Percentiles rank a stretch among this genome's conserved stretches.
Conservation (phyloP, 1,140 invertebrate genomes). For the Xylocopa sonorina region DNA sequence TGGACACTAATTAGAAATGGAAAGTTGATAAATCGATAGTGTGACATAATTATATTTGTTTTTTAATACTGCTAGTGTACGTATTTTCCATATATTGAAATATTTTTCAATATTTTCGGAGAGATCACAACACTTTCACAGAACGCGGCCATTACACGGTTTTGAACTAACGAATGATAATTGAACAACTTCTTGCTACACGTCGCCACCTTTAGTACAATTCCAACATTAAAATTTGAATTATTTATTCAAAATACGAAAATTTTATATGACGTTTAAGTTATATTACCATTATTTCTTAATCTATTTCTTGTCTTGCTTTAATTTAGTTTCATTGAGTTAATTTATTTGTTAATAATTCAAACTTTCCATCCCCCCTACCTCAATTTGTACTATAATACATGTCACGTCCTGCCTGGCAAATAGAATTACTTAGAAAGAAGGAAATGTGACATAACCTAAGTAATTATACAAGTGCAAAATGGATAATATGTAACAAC, state of each 20-base stretch:
- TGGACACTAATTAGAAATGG: no score
- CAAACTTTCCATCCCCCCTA: not conserved
- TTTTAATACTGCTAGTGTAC: not conserved
- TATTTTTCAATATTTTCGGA: not conserved
- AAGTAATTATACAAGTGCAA: not conserved
- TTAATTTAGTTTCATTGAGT: not conserved
- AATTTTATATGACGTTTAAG: not conserved
- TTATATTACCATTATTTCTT: not conserved
- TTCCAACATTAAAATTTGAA: not conserved
- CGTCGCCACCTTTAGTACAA: not conserved
- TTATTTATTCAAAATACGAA: not conserved
- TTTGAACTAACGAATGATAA: not conserved
- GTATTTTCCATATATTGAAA: not conserved
- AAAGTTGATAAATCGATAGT: not conserved
- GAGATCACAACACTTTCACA: no score
- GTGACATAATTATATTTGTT: not conserved
- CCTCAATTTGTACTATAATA: not conserved
- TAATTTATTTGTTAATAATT: not conserved
- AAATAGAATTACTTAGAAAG: not conserved
- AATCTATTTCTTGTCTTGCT: not conserved
- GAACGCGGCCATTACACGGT: no score
- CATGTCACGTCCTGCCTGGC: no score
- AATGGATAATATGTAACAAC: not conserved
- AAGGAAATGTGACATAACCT: slow-evolving; percentile 18
- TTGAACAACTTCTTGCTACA: not conserved